A percentile compares a stretch with the other conserved stretches of the same genome.
These are phyloP conservation scores for Cladopsammia gracilis DNA, from an alignment of 64 coral and sea anemone species.

Conservation along the genomic window DNA sequence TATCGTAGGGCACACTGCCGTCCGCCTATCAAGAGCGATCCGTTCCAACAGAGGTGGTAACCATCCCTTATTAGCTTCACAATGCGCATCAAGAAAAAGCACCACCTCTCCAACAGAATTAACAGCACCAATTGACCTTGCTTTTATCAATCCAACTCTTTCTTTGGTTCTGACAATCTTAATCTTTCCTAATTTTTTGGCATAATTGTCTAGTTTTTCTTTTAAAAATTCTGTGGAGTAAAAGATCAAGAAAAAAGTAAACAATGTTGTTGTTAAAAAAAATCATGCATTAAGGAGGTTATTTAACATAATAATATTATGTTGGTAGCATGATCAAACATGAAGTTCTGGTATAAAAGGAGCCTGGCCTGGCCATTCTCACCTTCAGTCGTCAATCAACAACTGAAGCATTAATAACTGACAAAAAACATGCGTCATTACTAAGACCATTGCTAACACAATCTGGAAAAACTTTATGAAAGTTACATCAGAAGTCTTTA, in stretches of 20 bases:
- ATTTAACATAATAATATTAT: too few relatives aligned
- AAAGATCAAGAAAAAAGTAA: not conserved
- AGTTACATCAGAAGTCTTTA: too few relatives aligned
- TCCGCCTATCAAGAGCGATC: slow-evolving; percentile 81
- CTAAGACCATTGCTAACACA: too few relatives aligned
- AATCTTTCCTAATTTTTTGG: slow-evolving; percentile 83
- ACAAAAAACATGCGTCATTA: too few relatives aligned
- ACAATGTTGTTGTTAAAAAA: too few relatives aligned
- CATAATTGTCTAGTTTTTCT: slow-evolving; percentile 78
- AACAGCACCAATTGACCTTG: slow-evolving; percentile 88
- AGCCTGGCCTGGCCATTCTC: too few relatives aligned
- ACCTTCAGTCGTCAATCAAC: too few relatives aligned
- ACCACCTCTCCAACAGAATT: slow-evolving; percentile 90
- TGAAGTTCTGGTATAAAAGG: too few relatives aligned
- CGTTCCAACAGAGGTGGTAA: slow-evolving; percentile 91
- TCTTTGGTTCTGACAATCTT: slow-evolving; percentile 89
- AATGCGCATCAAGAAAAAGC: slow-evolving; percentile 94
- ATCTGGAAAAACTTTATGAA: too few relatives aligned
- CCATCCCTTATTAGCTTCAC: slow-evolving; percentile 96
- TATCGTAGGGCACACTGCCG: slow-evolving; percentile 96
- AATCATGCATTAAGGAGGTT: too few relatives aligned
- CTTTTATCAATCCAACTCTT: slow-evolving; percentile 92
- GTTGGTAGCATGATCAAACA: too few relatives aligned
- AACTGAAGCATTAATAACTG: too few relatives aligned
- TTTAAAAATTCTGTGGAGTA: slow-evolving; percentile 83